Evolutionary conservation across 2,797 vertebrate genomes (phyloP), one percentile per base, ranked within the genome.

Genomic region (Ptychadena robeensis): DNA sequence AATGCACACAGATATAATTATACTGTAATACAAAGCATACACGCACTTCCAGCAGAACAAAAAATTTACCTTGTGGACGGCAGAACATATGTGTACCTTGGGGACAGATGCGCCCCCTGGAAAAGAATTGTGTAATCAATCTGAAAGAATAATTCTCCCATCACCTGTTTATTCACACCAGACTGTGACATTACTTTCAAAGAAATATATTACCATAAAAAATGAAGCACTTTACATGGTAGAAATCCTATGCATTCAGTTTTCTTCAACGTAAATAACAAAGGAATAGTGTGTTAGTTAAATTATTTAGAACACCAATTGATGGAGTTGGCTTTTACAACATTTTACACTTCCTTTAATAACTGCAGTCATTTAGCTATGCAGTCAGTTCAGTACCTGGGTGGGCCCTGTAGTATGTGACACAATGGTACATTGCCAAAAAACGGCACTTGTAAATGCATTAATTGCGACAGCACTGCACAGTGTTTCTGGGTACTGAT

Each of bases 81-180:
- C n/a, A n/a, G n/a, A n/a, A n/a, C 35, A 65, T 48, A 35, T n/a
- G 59, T 37, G 9, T 48, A 14, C 73, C 65, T 77, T 12, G 22
- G 59, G 73, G 48, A 65, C 28, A 30, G 37, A 78, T 65, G 57
- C 27, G 87, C 85, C 90, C 89, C 80, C 88, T 88, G 83, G 90
- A 87, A 87, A 88, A 88, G 88, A 88, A 90, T 83, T 81, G 88
- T 91, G 86, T 89, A 88, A 90, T 89, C 90, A 91, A 89, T 90
- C 87, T 89, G 82, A 81, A 71, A 87, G 89, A 86, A 72, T 88
- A 87, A 90, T 88, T 93, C 86, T 64, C 48, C 81, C 86, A 89
- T 92, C 89, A 82, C 66, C 10, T 86, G 71, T 87, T 73, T 84
- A 74, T 83, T 89, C 87, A 88, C 90, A 88, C 71, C 18, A 67